These are phyloP conservation scores for Malacosoma neustria DNA, from an alignment of 2,888 invertebrate species.

Conservation along the genomic window DNA sequence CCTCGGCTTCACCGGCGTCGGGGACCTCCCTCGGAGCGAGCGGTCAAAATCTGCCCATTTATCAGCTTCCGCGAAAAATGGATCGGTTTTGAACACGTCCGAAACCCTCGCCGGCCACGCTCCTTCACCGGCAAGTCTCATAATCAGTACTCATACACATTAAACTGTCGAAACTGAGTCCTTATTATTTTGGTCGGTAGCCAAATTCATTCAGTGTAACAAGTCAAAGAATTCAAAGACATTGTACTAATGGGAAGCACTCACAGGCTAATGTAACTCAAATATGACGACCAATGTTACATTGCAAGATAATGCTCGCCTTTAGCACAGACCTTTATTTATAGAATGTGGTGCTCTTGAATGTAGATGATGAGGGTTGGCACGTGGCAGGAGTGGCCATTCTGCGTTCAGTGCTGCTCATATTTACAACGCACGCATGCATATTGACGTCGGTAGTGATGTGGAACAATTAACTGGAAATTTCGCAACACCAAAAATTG, in stretches of 20 bases:
- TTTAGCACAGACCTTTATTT: not conserved
- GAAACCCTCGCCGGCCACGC: constrained; percentile 58
- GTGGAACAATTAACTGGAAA: constrained; percentile 20
- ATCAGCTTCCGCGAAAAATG: constrained; percentile 70
- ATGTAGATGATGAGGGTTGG: constrained; percentile 18
- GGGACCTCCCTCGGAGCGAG: constrained; percentile 75
- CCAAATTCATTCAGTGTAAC: not conserved
- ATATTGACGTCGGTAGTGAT: constrained; percentile 18
- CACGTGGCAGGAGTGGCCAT: constrained; percentile 27
- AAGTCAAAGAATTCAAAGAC: not conserved
- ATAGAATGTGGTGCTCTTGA: constrained; percentile 60
- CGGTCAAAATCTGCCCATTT: constrained; percentile 74
- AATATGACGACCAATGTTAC: not conserved
- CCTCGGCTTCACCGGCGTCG: constrained; percentile 83
- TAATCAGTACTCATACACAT: constrained; percentile 42
- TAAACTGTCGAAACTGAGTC: not conserved
- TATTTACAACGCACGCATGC: constrained; percentile 70
- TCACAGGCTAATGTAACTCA: not conserved
- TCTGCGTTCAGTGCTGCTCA: constrained; percentile 35
- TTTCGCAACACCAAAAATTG: constrained; percentile 12
- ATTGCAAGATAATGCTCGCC: not conserved
- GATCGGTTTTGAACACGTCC: constrained; percentile 65
- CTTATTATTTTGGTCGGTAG: not conserved
- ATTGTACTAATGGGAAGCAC: constrained; percentile 2
- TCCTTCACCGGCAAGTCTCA: constrained; percentile 69